Evolutionary conservation across 2,113 vertebrate genomes (phyloP).

Genomic region (Spheniscus mendiculus): DNA sequence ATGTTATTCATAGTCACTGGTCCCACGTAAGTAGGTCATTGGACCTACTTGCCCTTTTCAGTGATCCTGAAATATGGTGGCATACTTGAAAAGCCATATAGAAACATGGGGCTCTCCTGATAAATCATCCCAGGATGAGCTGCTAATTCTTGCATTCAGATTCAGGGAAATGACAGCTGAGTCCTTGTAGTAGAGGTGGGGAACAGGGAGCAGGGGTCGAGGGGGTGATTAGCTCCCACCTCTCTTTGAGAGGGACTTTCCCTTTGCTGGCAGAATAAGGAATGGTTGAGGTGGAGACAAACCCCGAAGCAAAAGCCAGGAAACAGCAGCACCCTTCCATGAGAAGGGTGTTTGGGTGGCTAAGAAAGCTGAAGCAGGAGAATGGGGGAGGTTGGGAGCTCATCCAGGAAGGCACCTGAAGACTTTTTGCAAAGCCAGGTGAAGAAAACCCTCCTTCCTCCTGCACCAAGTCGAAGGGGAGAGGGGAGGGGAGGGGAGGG

Average conservation of each 20-base stretch:
- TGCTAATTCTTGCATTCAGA: slow-evolving; percentile 10
- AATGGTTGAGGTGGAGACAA: background rate
- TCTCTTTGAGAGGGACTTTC: background rate
- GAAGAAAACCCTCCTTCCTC: background rate
- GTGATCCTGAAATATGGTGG: slow-evolving; percentile 54
- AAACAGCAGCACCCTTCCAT: background rate
- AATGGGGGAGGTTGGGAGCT: background rate
- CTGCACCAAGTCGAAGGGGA: background rate
- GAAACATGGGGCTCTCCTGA: background rate
- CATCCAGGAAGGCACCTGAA: background rate
- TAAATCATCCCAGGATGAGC: slow-evolving; percentile 38
- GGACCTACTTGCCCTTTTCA: slow-evolving; percentile 60
- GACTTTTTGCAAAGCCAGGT: background rate
- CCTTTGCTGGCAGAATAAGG: background rate
- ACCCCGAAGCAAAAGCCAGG: background rate
- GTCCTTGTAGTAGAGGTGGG: background rate
- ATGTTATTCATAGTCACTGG: slow-evolving; percentile 12
- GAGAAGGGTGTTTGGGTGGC: background rate
- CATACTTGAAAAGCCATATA: slow-evolving; percentile 10
- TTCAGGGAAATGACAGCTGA: slow-evolving; percentile 37
- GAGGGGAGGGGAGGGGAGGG: background rate
- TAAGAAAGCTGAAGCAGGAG: background rate
- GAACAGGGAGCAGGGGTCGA: background rate
- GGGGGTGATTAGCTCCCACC: background rate
- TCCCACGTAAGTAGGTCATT: slow-evolving; percentile 21